Percentiles rank a stretch among this genome's conserved stretches.
These are phyloP conservation scores for Drosophila miranda DNA, from an alignment of 1,140 invertebrate genomes.

Conservation along the genomic window DNA sequence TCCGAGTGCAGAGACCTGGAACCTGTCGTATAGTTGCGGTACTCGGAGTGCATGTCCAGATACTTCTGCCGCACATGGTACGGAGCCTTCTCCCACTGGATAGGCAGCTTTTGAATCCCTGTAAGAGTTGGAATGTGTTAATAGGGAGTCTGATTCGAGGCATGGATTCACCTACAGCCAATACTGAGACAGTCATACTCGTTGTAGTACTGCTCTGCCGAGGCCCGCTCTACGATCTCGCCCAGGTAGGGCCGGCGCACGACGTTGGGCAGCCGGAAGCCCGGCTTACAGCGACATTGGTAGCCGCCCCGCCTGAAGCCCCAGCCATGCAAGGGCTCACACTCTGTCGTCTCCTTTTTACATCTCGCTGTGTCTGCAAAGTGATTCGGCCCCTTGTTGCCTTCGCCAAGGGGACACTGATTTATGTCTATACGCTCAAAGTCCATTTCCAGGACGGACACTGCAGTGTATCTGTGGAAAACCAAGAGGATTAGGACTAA, in stretches of 20 bases:
- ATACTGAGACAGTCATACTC: constrained; percentile 96
- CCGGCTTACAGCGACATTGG: constrained; percentile 96
- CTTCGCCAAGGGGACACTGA: constrained; percentile 94
- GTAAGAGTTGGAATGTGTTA: neutral
- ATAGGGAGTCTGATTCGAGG: neutral
- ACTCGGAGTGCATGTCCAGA: constrained; percentile 88
- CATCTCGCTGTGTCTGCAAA: constrained; percentile 96
- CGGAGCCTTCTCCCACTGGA: constrained; percentile 89
- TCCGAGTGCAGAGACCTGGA: constrained; percentile 85
- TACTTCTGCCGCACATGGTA: constrained; percentile 88
- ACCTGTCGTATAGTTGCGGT: constrained; percentile 87
- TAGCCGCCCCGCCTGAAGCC: constrained; percentile 97
- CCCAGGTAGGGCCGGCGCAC: constrained; percentile 95
- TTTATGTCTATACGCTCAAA: constrained; percentile 99
- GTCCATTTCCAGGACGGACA: constrained; percentile 97
- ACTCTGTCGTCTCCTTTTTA: constrained; percentile 97
- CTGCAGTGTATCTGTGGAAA: constrained; percentile 92
- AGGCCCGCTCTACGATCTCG: constrained; percentile 96
- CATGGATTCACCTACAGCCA: constrained; percentile 89
- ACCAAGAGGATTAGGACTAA: neutral
- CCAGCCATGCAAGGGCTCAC: constrained; percentile 97
- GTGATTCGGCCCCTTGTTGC: constrained; percentile 94
- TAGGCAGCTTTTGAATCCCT: constrained; percentile 93
- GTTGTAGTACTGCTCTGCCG: constrained; percentile 94
- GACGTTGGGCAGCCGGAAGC: constrained; percentile 92